Evolutionary conservation across 2,113 vertebrate species (phyloP).

Genomic region (Entelurus aequoreus): DNA sequence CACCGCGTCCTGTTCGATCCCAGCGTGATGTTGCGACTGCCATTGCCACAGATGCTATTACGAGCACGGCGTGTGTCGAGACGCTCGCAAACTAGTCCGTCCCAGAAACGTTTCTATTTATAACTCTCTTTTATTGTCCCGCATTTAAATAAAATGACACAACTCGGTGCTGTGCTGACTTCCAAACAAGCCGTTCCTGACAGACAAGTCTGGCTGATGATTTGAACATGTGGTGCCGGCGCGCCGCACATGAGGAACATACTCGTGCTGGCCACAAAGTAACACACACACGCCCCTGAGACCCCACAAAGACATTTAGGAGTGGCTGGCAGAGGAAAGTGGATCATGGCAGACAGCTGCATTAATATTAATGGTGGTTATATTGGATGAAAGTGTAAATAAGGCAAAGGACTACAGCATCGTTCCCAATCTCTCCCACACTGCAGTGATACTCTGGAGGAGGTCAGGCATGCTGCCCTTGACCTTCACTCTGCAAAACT

Average conservation of each 20-base stretch:
- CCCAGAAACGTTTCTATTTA: constrained; percentile 6
- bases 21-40: background rate
- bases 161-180: constrained; percentile 1
- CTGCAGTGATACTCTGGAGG: constrained; percentile 28
- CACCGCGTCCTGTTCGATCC: constrained; percentile 23
- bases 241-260: constrained; percentile 9
- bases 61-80: background rate
- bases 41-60: constrained; percentile 11
- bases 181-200: constrained; percentile 12
- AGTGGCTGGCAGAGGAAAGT: constrained; percentile 48
- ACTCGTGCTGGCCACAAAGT: constrained; percentile 22
- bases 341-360: constrained; percentile 23
- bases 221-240: constrained; percentile 12
- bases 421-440: constrained; percentile 29
- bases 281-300: constrained; percentile 33
- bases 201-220: constrained; percentile 5
- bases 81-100: constrained; percentile 1
- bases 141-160: constrained; percentile 4
- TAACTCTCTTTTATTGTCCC: background rate
- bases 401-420: constrained; percentile 26
- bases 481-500: constrained; percentile 61
- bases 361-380: constrained; percentile 47
- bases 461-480: constrained; percentile 44
- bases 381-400: constrained; percentile 39
- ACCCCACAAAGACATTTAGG: constrained; percentile 19